Evolutionary conservation across 2,113 vertebrate species (phyloP).

Genomic region (Beaufortia kweichowensis): DNA sequence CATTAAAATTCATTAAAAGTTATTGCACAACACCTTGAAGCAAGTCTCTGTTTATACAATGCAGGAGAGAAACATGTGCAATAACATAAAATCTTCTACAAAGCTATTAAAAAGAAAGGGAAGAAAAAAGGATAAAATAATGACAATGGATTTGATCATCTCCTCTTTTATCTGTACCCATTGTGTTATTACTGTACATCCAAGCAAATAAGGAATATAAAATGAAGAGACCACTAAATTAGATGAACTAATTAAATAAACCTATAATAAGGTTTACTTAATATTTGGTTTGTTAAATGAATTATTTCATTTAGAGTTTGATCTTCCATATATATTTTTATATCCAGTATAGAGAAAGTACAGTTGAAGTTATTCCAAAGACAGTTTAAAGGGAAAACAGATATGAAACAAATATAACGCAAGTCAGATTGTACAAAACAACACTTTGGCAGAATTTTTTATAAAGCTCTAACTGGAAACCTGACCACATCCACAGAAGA

Average conservation of each 20-base stretch:
- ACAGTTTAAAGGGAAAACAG: neutral
- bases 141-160: constrained; percentile 33
- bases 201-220: constrained; percentile 15
- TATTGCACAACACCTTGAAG: constrained; percentile 58
- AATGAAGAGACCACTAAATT: no score
- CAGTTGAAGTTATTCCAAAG: constrained; percentile 11
- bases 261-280: no score
- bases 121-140: constrained; percentile 12
- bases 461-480: constrained; percentile 70
- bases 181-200: constrained; percentile 13
- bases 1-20: constrained; percentile 54
- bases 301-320: no score
- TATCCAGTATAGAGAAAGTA: no score
- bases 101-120: constrained; percentile 16
- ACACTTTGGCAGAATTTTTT: constrained; percentile 72
- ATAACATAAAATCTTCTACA: constrained; percentile 42
- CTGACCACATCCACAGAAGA: constrained; percentile 54
- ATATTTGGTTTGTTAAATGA: no score
- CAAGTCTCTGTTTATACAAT: constrained; percentile 55
- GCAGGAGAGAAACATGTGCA: constrained; percentile 52
- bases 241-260: no score
- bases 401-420: no score
- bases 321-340: no score
- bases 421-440: constrained; percentile 55
- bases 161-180: constrained; percentile 1